These are phyloP conservation scores for Fistularia commersonii DNA, from an alignment of 2,797 vertebrate genomes.

Conservation along the genomic window DNA sequence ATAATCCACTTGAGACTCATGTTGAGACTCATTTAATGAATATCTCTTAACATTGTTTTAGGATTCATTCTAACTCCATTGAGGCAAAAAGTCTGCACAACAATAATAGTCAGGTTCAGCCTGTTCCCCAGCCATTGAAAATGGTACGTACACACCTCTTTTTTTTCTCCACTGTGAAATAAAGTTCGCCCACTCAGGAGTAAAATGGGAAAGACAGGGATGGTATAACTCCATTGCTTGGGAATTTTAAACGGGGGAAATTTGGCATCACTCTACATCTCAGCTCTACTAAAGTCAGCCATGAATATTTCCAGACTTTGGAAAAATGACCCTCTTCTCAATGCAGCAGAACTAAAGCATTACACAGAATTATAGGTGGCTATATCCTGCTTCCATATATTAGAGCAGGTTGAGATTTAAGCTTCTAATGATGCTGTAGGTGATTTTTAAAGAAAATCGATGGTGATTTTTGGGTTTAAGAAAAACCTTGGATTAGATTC, in stretches of 20 bases:
- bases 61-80: too few species aligned
- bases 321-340: conserved; percentile 58
- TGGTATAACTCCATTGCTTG: conserved; percentile 73
- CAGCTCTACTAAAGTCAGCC: conserved; percentile 66
- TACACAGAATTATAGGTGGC: conserved; percentile 43
- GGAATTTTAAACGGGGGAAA: conserved; percentile 83
- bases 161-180: conserved; percentile 48
- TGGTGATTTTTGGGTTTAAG: conserved; percentile 6
- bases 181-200: conserved; percentile 62
- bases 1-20: too few species aligned
- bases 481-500: conserved; percentile 5
- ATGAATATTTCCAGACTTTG: conserved; percentile 74
- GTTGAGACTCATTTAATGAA: too few species aligned
- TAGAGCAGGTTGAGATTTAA: conserved; percentile 44
- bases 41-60: too few species aligned
- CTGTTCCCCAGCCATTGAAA: conserved; percentile 1
- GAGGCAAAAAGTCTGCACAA: neutral
- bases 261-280: conserved; percentile 66
- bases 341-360: conserved; percentile 55
- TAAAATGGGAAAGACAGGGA: conserved; percentile 71
- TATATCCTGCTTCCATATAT: conserved; percentile 36
- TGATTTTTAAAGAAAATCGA: conserved; percentile 7
- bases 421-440: conserved; percentile 16
- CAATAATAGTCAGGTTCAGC: conserved; percentile 24
- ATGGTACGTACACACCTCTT: conserved; percentile 17